Evolutionary conservation across 1,140 invertebrate species (phyloP).

Genomic region (Campoletis sonorensis): DNA sequence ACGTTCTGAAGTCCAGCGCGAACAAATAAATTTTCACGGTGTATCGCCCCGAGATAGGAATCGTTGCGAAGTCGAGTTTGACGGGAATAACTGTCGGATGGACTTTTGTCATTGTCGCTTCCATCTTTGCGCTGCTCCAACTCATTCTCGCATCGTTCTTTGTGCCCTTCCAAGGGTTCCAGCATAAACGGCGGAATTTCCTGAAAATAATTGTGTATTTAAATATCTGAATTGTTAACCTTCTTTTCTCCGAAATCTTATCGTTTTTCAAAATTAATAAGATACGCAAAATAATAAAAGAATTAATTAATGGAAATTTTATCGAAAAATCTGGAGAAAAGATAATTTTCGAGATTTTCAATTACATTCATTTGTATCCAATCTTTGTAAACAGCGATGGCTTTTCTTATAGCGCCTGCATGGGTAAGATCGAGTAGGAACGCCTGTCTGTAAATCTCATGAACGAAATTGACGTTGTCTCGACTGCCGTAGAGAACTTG

Average conservation of each 20-base stretch:
- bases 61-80: conserved; percentile 85
- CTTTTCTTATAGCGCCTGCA: conserved; percentile 90
- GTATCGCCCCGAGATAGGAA: conserved; percentile 88
- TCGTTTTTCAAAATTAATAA: conserved; percentile 8
- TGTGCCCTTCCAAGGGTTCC: conserved; percentile 84
- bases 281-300: conserved; percentile 60
- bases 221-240: no score
- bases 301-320: conserved; percentile 30
- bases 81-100: conserved; percentile 76
- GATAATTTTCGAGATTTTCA: conserved; percentile 12
- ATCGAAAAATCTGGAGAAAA: no score
- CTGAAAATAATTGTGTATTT: conserved; percentile 66
- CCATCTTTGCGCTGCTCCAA: conserved; percentile 59
- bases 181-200: conserved; percentile 91
- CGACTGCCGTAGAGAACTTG: conserved; percentile 92
- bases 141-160: conserved; percentile 68
- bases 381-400: conserved; percentile 96
- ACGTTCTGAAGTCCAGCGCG: conserved; percentile 92
- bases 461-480: conserved; percentile 96
- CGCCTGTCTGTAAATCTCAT: conserved; percentile 95
- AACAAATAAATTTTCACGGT: conserved; percentile 86
- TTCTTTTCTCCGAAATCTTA: no score
- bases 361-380: conserved; percentile 94
- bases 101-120: conserved; percentile 69
- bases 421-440: conserved; percentile 93